A percentile compares a stretch with the other conserved stretches of the same genome.
Evolutionary conservation across 2,888 invertebrate species (phyloP).

Genomic region (Ganaspis brasiliensis): DNA sequence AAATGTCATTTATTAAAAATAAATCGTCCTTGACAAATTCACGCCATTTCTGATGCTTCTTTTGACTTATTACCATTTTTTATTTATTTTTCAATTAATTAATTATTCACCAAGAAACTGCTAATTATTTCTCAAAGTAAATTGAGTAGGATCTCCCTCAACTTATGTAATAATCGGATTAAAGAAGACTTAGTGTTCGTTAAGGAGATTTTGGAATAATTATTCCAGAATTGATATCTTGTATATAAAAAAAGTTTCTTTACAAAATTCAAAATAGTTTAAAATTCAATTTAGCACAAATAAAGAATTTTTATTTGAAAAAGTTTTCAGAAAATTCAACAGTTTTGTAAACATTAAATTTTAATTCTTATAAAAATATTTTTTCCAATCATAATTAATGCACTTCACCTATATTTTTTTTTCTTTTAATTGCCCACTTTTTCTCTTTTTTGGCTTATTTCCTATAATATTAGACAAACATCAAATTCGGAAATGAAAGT

Average conservation of each 20-base stretch:
- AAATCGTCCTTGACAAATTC: too few species aligned
- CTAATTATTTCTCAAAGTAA: background rate
- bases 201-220: background rate
- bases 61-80: too few species aligned
- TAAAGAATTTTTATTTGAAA: too few species aligned
- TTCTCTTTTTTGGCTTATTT: background rate
- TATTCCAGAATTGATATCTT: background rate
- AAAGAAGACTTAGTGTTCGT: background rate
- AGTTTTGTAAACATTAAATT: too few species aligned
- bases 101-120: background rate
- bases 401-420: background rate
- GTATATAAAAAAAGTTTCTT: too few species aligned
- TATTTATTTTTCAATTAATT: background rate
- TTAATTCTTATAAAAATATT: background rate
- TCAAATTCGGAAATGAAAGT: background rate
- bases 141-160: background rate
- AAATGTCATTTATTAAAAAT: too few species aligned
- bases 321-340: too few species aligned
- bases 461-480: background rate
- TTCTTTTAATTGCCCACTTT: background rate
- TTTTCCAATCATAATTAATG: background rate
- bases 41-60: too few species aligned
- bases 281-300: too few species aligned
- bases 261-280: too few species aligned
- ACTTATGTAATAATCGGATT: conserved; percentile 6